Conservation (phyloP, 2,113 vertebrate genomes). For the Spheniscus mendiculus region DNA sequence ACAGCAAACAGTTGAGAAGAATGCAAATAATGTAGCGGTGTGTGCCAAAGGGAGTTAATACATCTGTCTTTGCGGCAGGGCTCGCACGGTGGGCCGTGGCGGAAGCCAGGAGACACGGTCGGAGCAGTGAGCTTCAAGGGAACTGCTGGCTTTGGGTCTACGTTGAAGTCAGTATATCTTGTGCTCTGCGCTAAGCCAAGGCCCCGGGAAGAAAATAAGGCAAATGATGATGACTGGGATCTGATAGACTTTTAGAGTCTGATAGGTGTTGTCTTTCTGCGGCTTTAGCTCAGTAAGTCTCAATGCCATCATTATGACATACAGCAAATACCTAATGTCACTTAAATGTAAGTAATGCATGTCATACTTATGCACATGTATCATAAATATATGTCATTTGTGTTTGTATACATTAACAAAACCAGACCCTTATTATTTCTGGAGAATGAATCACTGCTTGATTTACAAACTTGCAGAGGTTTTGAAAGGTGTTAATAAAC, state of each 20-base stretch:
- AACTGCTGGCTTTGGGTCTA: neutral
- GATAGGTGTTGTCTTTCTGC: neutral
- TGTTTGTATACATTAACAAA: neutral
- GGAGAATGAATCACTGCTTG: constrained; percentile 31
- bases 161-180: neutral
- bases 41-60: neutral
- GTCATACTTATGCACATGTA: neutral
- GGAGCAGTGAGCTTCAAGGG: neutral
- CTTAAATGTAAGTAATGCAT: neutral
- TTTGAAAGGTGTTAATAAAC: constrained; percentile 63
- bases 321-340: neutral
- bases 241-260: neutral
- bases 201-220: neutral
- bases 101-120: accelerated
- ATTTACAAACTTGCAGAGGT: constrained; percentile 61
- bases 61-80: neutral
- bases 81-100: accelerated
- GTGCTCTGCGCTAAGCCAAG: neutral
- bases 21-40: neutral
- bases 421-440: constrained; percentile 20
- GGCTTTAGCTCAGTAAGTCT: neutral
- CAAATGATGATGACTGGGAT: neutral
- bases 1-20: neutral
- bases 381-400: neutral
- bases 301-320: neutral